Evolutionary conservation across 92 coral and sea anemone species (phyloP), one percentile per base, ranked within the genome.

Genomic region (Epizoanthus stellaris): DNA sequence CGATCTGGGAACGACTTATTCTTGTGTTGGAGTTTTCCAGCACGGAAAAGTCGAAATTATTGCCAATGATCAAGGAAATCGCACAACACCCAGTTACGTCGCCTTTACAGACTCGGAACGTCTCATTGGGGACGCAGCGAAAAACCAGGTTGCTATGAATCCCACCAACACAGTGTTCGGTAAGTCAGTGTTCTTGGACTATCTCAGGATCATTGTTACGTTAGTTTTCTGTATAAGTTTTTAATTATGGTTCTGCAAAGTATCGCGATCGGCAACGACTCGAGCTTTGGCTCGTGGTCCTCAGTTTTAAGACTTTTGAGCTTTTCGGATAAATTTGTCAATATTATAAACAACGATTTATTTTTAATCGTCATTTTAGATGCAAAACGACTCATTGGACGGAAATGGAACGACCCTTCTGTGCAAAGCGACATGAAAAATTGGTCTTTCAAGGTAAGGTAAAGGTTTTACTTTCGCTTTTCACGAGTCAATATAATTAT

Each of bases 21-120:
- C 90, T 39, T 95, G 98, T 95, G 98, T 95, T 75, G 98, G 98
- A 56, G 98, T 95, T 52, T 95, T 95, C 80, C 98, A 93, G 70
- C 98, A 95, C 80, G 98, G 98, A 17, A 95, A 95, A 77, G 96
- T 95, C 65, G 98, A 95, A 93, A 95, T 93, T 86, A 95, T 95
- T 80, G 98, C 98, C 7, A 95, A 95, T 91, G 96, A 93, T 70
- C 98, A 95, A 80, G 98, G 98, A 69, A 95, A 95, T 87, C 95
- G 98, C 67, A 95, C 96, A 15, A 95, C 98, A 13, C 98, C 98
- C 30, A 95, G 98, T 80, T 95, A 95, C 84, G 98, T 95, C 69
- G 98, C 95, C 68, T 95, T 95, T 89, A 93, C 96, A 45, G 98
- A 95, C 73, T 59, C 90, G 1, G 98, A 95, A 63, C 88, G 98